Conservation (phyloP, 2,888 invertebrate species). For the Plagodis dolabraria region DNA sequence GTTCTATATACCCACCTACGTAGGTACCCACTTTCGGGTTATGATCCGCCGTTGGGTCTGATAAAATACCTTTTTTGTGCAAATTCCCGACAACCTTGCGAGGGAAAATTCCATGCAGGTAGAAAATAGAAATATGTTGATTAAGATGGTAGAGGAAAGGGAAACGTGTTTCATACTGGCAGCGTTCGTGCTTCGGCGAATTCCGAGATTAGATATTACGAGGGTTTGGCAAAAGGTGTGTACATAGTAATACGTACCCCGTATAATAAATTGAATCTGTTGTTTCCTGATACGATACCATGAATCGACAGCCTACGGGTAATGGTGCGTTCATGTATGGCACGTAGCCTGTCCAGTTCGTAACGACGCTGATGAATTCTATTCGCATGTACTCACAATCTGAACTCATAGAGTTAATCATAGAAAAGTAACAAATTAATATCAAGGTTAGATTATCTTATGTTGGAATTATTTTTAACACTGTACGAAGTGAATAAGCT, state of each 20-base stretch:
- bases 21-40: slow-evolving; percentile 37
- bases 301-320: neutral
- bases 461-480: too few relatives aligned
- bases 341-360: too few relatives aligned
- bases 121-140: slow-evolving; percentile 48
- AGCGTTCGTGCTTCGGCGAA: slow-evolving; percentile 40
- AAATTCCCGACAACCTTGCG: slow-evolving; percentile 48
- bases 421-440: too few relatives aligned
- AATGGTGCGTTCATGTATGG: too few relatives aligned
- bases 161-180: slow-evolving; percentile 45
- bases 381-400: too few relatives aligned
- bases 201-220: slow-evolving; percentile 42
- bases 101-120: slow-evolving; percentile 47
- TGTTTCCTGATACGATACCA: slow-evolving; percentile 32
- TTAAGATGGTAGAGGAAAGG: slow-evolving; percentile 43
- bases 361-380: too few relatives aligned
- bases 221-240: slow-evolving; percentile 35
- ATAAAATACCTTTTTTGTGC: slow-evolving; percentile 52
- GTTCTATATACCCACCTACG: slow-evolving; percentile 2
- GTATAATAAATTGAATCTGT: slow-evolving; percentile 38
- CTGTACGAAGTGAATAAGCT: too few relatives aligned
- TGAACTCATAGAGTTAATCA: too few relatives aligned
- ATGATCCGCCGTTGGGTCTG: slow-evolving; percentile 45
- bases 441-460: too few relatives aligned
- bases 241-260: slow-evolving; percentile 7